Base-by-base conservation (phyloP, 2,113 vertebrate genomes). In the Thryonomys swinderianus region DNA sequence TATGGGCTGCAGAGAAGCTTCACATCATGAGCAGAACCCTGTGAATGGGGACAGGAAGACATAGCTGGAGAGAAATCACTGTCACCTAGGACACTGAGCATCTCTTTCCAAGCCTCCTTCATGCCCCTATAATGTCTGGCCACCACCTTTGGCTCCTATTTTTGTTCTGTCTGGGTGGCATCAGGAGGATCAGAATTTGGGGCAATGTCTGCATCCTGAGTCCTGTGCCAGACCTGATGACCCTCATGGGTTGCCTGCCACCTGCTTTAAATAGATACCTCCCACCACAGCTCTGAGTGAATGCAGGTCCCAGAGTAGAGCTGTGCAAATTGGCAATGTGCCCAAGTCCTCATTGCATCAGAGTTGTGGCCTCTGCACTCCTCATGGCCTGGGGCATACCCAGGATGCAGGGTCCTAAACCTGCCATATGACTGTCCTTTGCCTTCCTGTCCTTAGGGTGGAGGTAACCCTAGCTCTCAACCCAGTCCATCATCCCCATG, bases 261-360 rank as follows among this genome's bases (percentile, higher is more conserved):
- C 78, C 78, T 61, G 78, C 85, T 93, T 96, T 94, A 88, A 96
- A 93, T 85, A 97, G 51, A 71, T 7, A 64, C 59, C 61, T 57
- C 53, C 71, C 27, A 8, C 13, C 42, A 25, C 42, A 74, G 73
- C 5, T 42, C 73, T 48, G 7, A 76, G 42, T 76, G 73, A 23
- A 61, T 66, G 57, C 2, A 14, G 30, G 71, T 62, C 57, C 25
- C 5, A n/a, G 40, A 30, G 48, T 57, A 34, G 16, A 51, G 34
- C 42, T 66, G 7, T 32, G 30, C 16, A 32, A 42, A 14, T 12
- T 76, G 13, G 7, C 16, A 13, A 42, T 32, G 42, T 2, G 25
- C 69, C 69, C 67, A n/a, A 71, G 37, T 71, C 67, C 40, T 27
- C 55, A 4, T 37, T 37, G 40, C 21, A n/a, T 37, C 67, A 40